A percentile compares a stretch with the other conserved stretches of the same genome.
phyloP scores from a whole-genome alignment of 2,888 invertebrate genomes.

The Callinectes sapidus region DNA sequence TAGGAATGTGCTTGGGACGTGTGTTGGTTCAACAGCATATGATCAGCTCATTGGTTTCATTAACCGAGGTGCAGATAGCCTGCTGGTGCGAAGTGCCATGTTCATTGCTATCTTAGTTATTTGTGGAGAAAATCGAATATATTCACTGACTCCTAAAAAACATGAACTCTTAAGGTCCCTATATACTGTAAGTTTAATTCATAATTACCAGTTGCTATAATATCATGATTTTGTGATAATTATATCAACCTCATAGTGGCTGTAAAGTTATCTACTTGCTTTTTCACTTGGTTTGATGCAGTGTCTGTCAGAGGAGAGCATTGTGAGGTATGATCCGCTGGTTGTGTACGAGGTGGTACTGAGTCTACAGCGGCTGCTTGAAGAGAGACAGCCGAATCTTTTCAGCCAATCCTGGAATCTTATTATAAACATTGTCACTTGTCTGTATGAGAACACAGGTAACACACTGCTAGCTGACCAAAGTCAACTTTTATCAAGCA shows the following conservation, averaged over 20 bases:
- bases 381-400: conserved; percentile 83
- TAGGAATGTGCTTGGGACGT: conserved; percentile 92
- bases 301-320: background rate
- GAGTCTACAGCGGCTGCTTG: conserved; percentile 86
- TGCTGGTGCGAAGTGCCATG: conserved; percentile 82
- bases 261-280: background rate
- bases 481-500: background rate
- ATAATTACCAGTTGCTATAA: background rate
- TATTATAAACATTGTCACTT: conserved; percentile 85
- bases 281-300: background rate
- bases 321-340: conserved; percentile 80
- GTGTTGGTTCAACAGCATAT: conserved; percentile 88
- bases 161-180: conserved; percentile 88
- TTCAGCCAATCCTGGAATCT: conserved; percentile 90
- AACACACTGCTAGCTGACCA: background rate
- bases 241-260: background rate
- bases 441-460: conserved; percentile 73
- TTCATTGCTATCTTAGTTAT: conserved; percentile 95
- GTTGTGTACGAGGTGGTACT: conserved; percentile 91
- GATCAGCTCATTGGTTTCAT: conserved; percentile 45
- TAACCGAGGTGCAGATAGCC: background rate
- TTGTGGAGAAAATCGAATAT: conserved; percentile 88
- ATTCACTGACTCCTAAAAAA: conserved; percentile 85
- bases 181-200: conserved; percentile 9
- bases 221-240: background rate